A percentile compares a stretch with the other conserved stretches of the same genome.
Evolutionary conservation across 2,888 invertebrate genomes (phyloP).

Genomic region (Platynereis dumerilii): DNA sequence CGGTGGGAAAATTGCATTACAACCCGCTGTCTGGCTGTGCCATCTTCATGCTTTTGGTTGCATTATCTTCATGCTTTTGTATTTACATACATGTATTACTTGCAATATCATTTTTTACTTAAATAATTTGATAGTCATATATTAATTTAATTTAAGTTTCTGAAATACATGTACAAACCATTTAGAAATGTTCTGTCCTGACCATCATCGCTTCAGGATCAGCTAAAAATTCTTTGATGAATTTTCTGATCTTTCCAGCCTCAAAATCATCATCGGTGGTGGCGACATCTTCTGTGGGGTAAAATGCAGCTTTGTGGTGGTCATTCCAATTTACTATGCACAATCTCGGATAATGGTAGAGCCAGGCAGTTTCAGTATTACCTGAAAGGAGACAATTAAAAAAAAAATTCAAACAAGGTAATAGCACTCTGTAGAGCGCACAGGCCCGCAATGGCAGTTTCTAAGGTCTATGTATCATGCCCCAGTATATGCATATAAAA

Average conservation of each 20-base stretch:
- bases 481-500: too few relatives aligned
- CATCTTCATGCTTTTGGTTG: too few relatives aligned
- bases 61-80: too few relatives aligned
- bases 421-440: too few relatives aligned
- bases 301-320: slow-evolving; percentile 52
- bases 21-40: too few relatives aligned
- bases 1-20: too few relatives aligned
- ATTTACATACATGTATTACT: too few relatives aligned
- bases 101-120: too few relatives aligned
- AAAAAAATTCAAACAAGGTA: background rate
- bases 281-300: slow-evolving; percentile 41
- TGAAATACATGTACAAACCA: too few relatives aligned
- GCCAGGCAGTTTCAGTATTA: background rate
- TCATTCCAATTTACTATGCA: slow-evolving; percentile 48
- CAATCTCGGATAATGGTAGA: slow-evolving; percentile 44
- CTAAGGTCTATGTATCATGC: background rate
- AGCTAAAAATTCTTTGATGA: slow-evolving; percentile 38
- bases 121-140: too few relatives aligned
- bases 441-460: background rate
- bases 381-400: slow-evolving; percentile 2
- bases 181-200: slow-evolving; percentile 49
- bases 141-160: too few relatives aligned
- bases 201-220: slow-evolving; percentile 38
- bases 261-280: slow-evolving; percentile 9
- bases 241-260: slow-evolving; percentile 37